A percentile compares a stretch with the other conserved stretches of the same genome.
These are phyloP conservation scores for Meta bourneti DNA, from an alignment of 2,888 invertebrate genomes.

Conservation along the genomic window DNA sequence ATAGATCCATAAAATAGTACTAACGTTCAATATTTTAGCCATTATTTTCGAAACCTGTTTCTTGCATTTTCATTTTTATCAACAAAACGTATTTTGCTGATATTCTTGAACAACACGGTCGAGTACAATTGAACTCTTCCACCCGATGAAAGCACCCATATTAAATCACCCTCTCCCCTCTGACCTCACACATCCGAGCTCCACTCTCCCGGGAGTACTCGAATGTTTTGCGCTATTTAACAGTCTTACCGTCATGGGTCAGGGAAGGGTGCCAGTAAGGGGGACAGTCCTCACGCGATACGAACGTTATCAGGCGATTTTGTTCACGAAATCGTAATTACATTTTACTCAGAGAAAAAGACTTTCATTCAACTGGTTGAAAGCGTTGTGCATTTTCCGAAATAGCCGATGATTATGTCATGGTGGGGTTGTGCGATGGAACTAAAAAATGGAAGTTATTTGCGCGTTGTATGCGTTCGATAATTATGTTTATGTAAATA, in stretches of 20 bases:
- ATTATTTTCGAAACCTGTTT: too few species aligned
- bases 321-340: constrained; percentile 68
- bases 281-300: constrained; percentile 46
- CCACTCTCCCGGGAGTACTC: background rate
- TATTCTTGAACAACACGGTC: too few species aligned
- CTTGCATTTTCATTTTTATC: too few species aligned
- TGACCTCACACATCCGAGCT: background rate
- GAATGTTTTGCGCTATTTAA: constrained; percentile 24
- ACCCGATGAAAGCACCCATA: background rate
- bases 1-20: too few species aligned
- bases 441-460: constrained; percentile 13
- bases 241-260: constrained; percentile 10
- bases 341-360: constrained; percentile 48
- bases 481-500: constrained; percentile 54
- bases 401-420: constrained; percentile 39
- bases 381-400: constrained; percentile 39
- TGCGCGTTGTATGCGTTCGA: constrained; percentile 2
- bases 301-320: constrained; percentile 69
- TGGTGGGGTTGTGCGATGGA: background rate
- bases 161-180: background rate
- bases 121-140: background rate
- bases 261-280: constrained; percentile 8
- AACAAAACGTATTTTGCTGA: too few species aligned
- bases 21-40: too few species aligned
- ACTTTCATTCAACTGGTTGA: constrained; percentile 49